phyloP scores from a whole-genome alignment of 2,113 vertebrate species.

The Agapornis roseicollis region DNA sequence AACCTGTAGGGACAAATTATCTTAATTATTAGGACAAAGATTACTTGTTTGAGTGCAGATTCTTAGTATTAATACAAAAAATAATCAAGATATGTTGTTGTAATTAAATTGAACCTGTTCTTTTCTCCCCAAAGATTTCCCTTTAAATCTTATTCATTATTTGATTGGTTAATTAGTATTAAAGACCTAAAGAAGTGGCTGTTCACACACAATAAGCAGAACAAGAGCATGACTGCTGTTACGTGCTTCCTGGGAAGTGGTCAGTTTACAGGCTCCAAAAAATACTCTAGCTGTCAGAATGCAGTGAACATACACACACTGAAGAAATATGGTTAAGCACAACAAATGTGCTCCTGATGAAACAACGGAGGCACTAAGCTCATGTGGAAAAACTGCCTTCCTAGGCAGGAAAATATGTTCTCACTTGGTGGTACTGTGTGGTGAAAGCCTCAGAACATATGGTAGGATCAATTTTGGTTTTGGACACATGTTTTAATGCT shows the following conservation, averaged over 20 bases:
- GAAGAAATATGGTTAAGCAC: not conserved
- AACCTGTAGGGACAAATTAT: constrained; percentile 1
- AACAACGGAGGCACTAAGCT: not conserved
- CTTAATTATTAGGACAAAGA: constrained; percentile 39
- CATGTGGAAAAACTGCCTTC: not conserved
- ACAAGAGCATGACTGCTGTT: not conserved
- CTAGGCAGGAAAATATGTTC: not conserved
- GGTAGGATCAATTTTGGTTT: not conserved
- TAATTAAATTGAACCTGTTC: constrained; percentile 11
- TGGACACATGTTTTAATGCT: constrained; percentile 18
- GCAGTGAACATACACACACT: not conserved
- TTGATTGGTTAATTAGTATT: not conserved
- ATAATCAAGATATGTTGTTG: not conserved
- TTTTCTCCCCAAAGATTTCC: not conserved
- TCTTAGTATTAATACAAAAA: not conserved
- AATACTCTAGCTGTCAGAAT: not conserved
- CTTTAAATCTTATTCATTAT: constrained; percentile 19
- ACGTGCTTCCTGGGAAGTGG: accelerated
- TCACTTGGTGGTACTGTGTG: not conserved
- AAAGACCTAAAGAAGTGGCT: not conserved
- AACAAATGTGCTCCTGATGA: not conserved
- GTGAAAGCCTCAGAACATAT: constrained; percentile 29
- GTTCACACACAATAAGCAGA: not conserved
- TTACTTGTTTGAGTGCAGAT: not conserved
- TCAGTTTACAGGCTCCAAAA: not conserved